phyloP scores from a whole-genome alignment of 2,113 vertebrate genomes.

The Alethe castanea region DNA sequence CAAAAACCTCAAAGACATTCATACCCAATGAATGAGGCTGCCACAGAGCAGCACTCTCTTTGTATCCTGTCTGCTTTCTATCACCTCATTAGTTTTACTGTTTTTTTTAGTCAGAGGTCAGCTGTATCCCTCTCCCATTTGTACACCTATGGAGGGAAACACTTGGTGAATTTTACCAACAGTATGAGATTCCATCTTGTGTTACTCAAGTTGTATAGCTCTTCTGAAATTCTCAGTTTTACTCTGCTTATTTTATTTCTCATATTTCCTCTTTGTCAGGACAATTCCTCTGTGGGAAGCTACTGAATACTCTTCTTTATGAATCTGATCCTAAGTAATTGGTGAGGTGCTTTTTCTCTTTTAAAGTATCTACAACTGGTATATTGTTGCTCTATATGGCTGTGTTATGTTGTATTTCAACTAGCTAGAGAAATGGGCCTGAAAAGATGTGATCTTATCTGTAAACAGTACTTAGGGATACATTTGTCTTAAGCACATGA shows the following conservation, averaged over 20 bases:
- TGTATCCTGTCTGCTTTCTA: not conserved
- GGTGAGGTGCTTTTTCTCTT: not conserved
- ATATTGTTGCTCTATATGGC: not conserved
- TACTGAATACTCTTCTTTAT: not conserved
- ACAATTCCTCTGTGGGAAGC: not conserved
- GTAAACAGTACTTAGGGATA: not conserved
- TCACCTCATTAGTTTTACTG: not conserved
- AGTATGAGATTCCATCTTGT: not conserved
- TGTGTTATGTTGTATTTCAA: not conserved
- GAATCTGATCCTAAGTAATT: not conserved
- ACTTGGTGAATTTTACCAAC: not conserved
- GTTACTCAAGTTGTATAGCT: not conserved
- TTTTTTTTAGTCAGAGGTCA: not conserved
- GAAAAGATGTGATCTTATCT: not conserved
- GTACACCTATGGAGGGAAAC: not conserved
- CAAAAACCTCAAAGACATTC: constrained; percentile 1
- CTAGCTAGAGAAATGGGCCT: not conserved
- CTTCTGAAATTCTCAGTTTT: not conserved
- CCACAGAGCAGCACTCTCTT: not conserved
- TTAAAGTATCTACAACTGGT: not conserved
- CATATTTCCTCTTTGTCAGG: not conserved
- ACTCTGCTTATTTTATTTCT: not conserved
- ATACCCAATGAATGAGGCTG: not conserved
- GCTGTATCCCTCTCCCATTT: not conserved
- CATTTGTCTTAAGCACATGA: not conserved